Evolutionary conservation across 2,888 invertebrate species (phyloP), one percentile per base, ranked within the genome.

Genomic region (Xiphydria camelus): DNA sequence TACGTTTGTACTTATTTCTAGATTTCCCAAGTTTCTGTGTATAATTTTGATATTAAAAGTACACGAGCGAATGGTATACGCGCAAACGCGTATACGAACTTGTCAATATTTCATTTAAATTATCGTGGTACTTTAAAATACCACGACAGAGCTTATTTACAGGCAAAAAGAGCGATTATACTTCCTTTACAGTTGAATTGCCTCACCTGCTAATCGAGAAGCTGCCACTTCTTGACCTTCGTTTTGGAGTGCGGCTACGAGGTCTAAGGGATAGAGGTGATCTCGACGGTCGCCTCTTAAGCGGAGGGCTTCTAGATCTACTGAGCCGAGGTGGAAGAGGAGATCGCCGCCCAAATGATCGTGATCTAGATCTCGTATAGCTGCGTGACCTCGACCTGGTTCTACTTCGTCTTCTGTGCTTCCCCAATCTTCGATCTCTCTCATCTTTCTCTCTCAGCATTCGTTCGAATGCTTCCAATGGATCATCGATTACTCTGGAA

Each of bases 401-500:
- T 47, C 80, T 77, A 34, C 76, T 77, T 51, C 79, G 77, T 32
- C 79, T 70, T 48, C 86, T 80, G 41, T 86, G 83, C 63, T 83
- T 81, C 46, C 82, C 79, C 58, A 84, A 81, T 41, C 85, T 79
- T 58, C 83, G 79, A 53, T 86, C 85, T 32, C 84, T 78, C 76
- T 86, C 86, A 75, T 89, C 89, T 74, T 92, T 92, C 75, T 92
- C 91, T 54, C 89, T 82, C 65, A 93, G 82, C 80, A 92, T 88
- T 55, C 91, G 82, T 74, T 92, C 88, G 74, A 93, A 93, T 40
- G 90, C 91, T 73, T 91, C 91, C 61, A 92, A 76, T 3, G 92
- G 91, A 77, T 93, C 92, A 66, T 90, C 91, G 57, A 88, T 88
- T 47, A 85, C 82, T 58, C 90, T 88, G 73, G 51, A 75, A 76